Conservation (phyloP, 2,888 invertebrate species). For the Crematogaster levior region DNA sequence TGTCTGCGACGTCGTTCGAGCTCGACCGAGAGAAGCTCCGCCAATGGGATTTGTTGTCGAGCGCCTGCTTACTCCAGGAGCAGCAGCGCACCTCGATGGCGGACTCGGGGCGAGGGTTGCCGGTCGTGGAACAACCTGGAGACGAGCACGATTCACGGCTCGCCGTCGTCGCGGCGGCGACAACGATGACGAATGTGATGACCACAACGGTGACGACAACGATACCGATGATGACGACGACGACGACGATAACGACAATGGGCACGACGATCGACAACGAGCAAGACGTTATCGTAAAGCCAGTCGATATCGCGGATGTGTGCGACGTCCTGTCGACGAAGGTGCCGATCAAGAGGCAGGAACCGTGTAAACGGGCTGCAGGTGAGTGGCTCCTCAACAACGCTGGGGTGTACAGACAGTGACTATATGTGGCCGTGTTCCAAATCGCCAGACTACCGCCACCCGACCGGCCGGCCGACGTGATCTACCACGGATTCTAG, state of each 20-base stretch:
- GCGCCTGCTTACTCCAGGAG: constrained; percentile 87
- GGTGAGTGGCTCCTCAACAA: constrained; percentile 84
- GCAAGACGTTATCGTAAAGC: constrained; percentile 46
- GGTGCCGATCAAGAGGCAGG: constrained; percentile 58
- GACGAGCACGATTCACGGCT: constrained; percentile 61
- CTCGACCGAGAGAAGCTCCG: constrained; percentile 94
- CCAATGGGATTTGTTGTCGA: constrained; percentile 96
- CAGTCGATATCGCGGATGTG: constrained; percentile 44
- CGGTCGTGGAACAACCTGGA: constrained; percentile 70
- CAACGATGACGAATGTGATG: constrained; percentile 52
- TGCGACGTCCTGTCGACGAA: constrained; percentile 43
- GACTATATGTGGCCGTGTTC: constrained; percentile 77
- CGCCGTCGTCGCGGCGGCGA: constrained; percentile 43
- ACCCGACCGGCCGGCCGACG: constrained; percentile 29
- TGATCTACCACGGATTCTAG: constrained; percentile 41
- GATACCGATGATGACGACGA: constrained; percentile 41
- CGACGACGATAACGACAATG: constrained; percentile 53
- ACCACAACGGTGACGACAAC: constrained; percentile 7
- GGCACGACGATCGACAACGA: constrained; percentile 26
- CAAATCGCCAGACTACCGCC: constrained; percentile 66
- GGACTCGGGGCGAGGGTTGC: constrained; percentile 83
- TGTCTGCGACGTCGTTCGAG: constrained; percentile 84
- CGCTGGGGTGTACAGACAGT: constrained; percentile 81
- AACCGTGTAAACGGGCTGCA: constrained; percentile 76
- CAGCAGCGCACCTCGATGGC: constrained; percentile 88